A percentile compares a stretch with the other conserved stretches of the same genome.
Conservation (phyloP, 2,797 vertebrate genomes). For the Ctenosaura bakeri region DNA sequence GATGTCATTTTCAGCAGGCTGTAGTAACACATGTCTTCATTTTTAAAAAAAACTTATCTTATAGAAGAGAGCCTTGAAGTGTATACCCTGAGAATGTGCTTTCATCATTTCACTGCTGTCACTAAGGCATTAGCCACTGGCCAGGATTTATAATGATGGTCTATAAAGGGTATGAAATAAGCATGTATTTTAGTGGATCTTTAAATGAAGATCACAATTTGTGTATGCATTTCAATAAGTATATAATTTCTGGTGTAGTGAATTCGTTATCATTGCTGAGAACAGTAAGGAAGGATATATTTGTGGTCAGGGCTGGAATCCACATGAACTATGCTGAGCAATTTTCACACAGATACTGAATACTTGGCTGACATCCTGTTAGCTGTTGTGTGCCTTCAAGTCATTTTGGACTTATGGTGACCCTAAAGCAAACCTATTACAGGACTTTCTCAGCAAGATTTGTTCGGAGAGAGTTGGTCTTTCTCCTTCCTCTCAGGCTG, state of each 20-base stretch:
- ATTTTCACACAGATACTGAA: neutral
- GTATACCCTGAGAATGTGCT: neutral
- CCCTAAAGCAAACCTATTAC: too few relatives aligned
- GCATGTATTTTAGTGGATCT: neutral
- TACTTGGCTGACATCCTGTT: neutral
- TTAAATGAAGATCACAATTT: neutral
- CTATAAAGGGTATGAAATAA: neutral
- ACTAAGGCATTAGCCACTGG: neutral
- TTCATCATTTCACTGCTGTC: constrained; percentile 17
- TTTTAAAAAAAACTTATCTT: constrained; percentile 7
- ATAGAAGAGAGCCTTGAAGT: constrained; percentile 39
- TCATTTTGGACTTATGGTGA: too few relatives aligned
- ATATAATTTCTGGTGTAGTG: neutral
- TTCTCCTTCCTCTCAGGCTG: too few relatives aligned
- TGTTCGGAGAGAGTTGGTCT: too few relatives aligned
- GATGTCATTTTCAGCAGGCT: constrained; percentile 22
- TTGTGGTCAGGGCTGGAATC: neutral
- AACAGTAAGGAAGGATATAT: neutral
- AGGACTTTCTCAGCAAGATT: too few relatives aligned
- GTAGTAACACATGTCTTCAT: neutral
- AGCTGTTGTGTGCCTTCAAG: too few relatives aligned
- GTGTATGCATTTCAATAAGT: neutral
- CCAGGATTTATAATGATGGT: constrained; percentile 14
- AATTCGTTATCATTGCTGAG: neutral
- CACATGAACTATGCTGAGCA: neutral